Evolutionary conservation across 2,113 vertebrate species (phyloP).

Genomic region (Morone saxatilis): DNA sequence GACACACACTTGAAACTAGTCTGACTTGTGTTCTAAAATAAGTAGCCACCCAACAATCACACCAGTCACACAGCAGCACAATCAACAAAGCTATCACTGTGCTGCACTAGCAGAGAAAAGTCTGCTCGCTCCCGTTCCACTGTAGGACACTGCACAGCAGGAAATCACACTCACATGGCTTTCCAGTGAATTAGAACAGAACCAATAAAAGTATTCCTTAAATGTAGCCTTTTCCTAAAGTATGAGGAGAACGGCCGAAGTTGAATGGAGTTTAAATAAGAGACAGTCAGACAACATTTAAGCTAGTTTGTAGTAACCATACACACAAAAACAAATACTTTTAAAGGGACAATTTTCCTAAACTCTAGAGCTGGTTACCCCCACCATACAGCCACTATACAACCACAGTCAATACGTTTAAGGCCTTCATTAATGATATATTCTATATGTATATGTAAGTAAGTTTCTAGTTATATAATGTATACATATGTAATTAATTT

Average conservation of each 20-base stretch:
- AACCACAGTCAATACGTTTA: neutral
- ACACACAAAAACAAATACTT: neutral
- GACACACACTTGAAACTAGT: constrained; percentile 17
- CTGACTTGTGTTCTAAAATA: constrained; percentile 67
- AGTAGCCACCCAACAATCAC: constrained; percentile 64
- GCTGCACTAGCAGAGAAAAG: constrained; percentile 23
- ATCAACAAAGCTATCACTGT: constrained; percentile 81
- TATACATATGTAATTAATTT: too few species aligned
- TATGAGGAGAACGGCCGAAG: neutral
- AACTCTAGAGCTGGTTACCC: neutral
- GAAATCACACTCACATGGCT: constrained; percentile 21
- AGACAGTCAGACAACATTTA: neutral
- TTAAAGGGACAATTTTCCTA: neutral
- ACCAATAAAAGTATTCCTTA: neutral
- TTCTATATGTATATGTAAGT: too few species aligned
- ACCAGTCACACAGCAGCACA: constrained; percentile 74
- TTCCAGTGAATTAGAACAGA: neutral
- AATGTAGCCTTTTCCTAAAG: neutral
- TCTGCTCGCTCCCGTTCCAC: constrained; percentile 35
- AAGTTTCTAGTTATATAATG: too few species aligned
- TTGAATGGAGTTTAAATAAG: neutral
- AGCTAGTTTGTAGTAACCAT: neutral
- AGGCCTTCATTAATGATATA: neutral
- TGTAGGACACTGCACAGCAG: constrained; percentile 7
- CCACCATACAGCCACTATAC: neutral